Conservation (phyloP, 2,113 vertebrate species). For the Periophthalmus modestus region DNA sequence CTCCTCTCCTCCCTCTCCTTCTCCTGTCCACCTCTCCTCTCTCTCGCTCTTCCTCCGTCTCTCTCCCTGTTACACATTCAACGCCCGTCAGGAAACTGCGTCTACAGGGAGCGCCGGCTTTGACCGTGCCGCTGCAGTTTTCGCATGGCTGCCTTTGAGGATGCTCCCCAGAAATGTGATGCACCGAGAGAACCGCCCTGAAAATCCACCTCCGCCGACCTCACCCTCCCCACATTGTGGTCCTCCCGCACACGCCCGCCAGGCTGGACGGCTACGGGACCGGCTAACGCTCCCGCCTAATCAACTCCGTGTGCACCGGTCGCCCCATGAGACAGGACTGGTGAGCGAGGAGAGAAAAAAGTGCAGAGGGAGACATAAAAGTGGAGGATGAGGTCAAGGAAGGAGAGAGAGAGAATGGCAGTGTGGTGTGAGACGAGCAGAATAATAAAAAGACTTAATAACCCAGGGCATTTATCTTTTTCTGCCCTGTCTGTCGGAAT, state of each 20-base stretch:
- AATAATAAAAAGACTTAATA: slow-evolving; percentile 51
- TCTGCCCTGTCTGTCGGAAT: slow-evolving; percentile 9
- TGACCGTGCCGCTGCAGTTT: slow-evolving; percentile 67
- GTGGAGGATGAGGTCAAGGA: slow-evolving; percentile 40
- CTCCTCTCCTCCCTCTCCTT: background rate
- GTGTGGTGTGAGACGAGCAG: slow-evolving; percentile 21
- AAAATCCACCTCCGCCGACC: slow-evolving; percentile 60
- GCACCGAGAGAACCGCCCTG: slow-evolving; percentile 60
- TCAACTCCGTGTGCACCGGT: slow-evolving; percentile 56
- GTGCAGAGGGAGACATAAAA: slow-evolving; percentile 22
- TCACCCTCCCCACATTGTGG: slow-evolving; percentile 53
- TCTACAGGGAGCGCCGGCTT: slow-evolving; percentile 59
- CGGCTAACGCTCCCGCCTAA: slow-evolving; percentile 65
- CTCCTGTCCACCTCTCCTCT: background rate
- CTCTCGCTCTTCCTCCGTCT: background rate
- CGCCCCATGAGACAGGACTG: slow-evolving; percentile 54
- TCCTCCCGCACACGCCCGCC: slow-evolving; percentile 44
- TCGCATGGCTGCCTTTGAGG: slow-evolving; percentile 61
- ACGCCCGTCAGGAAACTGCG: slow-evolving; percentile 53
- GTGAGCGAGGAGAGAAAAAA: slow-evolving; percentile 41
- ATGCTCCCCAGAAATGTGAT: slow-evolving; percentile 68
- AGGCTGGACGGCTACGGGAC: slow-evolving; percentile 55
- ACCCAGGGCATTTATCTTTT: slow-evolving; percentile 33
- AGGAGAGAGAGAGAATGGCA: slow-evolving; percentile 27
- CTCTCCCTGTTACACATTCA: slow-evolving; percentile 59